Percentiles rank a stretch among this genome's conserved stretches.
Conservation (phyloP, 2,113 vertebrate species). For the Cyprinus carpio region DNA sequence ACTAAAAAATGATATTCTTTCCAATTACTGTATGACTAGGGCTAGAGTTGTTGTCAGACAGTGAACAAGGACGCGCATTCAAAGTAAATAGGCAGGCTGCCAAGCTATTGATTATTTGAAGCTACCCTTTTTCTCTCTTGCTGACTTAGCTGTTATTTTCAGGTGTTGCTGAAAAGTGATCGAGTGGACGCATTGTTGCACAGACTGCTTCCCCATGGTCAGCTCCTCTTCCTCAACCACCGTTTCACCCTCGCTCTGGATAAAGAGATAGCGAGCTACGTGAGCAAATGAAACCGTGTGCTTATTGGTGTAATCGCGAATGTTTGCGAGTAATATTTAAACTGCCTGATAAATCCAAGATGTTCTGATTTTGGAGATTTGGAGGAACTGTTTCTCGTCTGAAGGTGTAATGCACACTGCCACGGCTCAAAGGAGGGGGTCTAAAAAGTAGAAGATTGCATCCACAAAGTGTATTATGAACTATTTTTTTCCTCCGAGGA, state of each 20-base stretch:
- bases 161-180: constrained; percentile 82
- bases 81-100: neutral
- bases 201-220: constrained; percentile 86
- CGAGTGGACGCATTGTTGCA: constrained; percentile 78
- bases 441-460: neutral
- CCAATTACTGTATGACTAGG: neutral
- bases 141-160: constrained; percentile 45
- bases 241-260: constrained; percentile 81
- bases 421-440: neutral
- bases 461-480: neutral
- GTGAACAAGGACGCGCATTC: constrained; percentile 4
- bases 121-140: neutral
- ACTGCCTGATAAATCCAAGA: neutral
- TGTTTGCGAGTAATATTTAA: neutral
- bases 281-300: constrained; percentile 71
- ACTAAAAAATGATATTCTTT: neutral
- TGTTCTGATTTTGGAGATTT: neutral
- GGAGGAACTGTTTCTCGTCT: neutral
- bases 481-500: neutral
- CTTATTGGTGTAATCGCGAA: neutral
- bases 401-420: neutral
- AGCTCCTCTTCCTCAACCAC: constrained; percentile 92
- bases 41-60: neutral
- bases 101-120: constrained; percentile 10
- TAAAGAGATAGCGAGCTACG: constrained; percentile 76